A percentile compares a stretch with the other conserved stretches of the same genome.
Evolutionary conservation across 2,888 invertebrate genomes (phyloP).

Genomic region (Leptinotarsa rubiginosa): DNA sequence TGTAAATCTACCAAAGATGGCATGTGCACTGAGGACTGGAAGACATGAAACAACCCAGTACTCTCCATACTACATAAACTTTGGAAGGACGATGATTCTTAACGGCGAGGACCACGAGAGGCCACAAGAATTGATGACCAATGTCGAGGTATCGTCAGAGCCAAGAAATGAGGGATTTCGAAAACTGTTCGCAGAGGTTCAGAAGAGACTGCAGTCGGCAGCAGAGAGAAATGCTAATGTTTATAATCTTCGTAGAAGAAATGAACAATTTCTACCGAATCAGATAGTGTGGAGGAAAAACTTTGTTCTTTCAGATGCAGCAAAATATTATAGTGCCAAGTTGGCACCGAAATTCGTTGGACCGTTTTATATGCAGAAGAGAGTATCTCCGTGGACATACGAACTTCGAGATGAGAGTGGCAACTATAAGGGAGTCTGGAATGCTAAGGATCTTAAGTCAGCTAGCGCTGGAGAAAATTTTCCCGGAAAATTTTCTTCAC

Average conservation of each 20-base stretch:
- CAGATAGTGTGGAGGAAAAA: too few relatives aligned
- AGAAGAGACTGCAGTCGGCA: background rate
- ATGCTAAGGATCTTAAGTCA: too few relatives aligned
- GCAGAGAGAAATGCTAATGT: background rate
- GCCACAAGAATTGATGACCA: background rate
- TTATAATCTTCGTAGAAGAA: background rate
- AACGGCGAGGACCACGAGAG: background rate
- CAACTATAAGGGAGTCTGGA: too few relatives aligned
- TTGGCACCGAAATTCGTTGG: too few relatives aligned
- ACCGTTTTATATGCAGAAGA: too few relatives aligned
- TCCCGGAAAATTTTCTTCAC: too few relatives aligned
- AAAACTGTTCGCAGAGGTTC: background rate
- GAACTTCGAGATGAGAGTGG: too few relatives aligned
- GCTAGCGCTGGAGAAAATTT: too few relatives aligned
- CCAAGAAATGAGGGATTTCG: background rate
- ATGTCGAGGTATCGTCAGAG: background rate
- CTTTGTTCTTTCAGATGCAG: too few relatives aligned
- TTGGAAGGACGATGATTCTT: slow-evolving; percentile 24
- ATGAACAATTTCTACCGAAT: background rate
- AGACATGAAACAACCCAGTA: slow-evolving; percentile 15
- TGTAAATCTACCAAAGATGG: slow-evolving; percentile 27
- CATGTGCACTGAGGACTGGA: slow-evolving; percentile 26
- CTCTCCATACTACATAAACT: slow-evolving; percentile 28
- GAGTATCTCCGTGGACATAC: too few relatives aligned
- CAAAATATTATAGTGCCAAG: too few relatives aligned